A percentile compares a stretch with the other conserved stretches of the same genome.
phyloP scores from a whole-genome alignment of 2,113 vertebrate genomes.

The Peromyscus leucopus region DNA sequence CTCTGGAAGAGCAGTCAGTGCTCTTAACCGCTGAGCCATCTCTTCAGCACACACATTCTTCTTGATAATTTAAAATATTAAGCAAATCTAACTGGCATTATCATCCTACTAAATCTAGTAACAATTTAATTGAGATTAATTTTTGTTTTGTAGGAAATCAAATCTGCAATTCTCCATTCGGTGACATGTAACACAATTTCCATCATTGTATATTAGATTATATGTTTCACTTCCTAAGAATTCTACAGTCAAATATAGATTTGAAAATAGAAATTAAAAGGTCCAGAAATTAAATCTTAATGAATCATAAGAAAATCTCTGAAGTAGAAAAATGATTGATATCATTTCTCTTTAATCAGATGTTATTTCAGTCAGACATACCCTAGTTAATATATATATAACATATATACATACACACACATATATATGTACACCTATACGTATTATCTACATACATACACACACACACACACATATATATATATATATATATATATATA shows the following conservation, averaged over 20 bases:
- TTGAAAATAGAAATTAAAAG: background rate
- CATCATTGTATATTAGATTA: background rate
- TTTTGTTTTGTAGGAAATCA: background rate
- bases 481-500: background rate
- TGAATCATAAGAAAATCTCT: background rate
- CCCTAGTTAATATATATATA: too few relatives aligned
- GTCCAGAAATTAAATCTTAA: background rate
- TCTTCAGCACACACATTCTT: background rate
- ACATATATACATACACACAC: background rate
- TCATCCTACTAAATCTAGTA: background rate
- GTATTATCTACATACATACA: too few relatives aligned
- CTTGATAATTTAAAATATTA: slow-evolving; percentile 10
- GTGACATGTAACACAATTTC: background rate
- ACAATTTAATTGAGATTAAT: background rate
- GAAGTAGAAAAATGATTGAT: background rate
- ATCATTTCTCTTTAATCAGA: background rate
- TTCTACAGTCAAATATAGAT: background rate
- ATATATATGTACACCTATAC: too few relatives aligned
- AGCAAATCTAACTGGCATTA: background rate
- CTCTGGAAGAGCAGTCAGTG: too few relatives aligned
- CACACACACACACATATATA: background rate
- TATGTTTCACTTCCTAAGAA: background rate
- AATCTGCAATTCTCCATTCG: background rate
- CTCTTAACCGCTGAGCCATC: too few relatives aligned
- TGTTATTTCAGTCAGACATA: background rate